Evolutionary conservation across 1,140 invertebrate genomes (phyloP), one percentile per base, ranked within the genome.

Genomic region (Octopus bimaculoides): DNA sequence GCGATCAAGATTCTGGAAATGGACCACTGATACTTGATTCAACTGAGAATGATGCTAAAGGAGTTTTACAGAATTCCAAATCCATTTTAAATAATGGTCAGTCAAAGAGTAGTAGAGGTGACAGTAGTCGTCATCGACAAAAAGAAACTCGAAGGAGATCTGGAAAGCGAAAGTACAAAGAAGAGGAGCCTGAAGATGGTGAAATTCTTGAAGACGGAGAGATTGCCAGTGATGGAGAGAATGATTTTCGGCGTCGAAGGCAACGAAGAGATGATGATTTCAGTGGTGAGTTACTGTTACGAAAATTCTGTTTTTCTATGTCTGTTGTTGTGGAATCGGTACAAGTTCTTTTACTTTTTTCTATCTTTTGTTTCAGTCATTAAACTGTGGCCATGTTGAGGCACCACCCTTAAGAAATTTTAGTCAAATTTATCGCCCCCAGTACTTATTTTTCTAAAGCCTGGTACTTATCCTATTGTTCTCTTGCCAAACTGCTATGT

Each of bases 131-230:
- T 1, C 56, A 61, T 12, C 17, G 56, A 52, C 12, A 54, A 26
- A 20, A 52, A 20, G 17, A 12, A 53, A 52, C 41, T n/a, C 78
- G 79, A 52, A 75, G 26, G 26, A 71, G 14, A 12, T 71, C 26
- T 14, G 26, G 14, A 71, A 71, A 12, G 66, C 17, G 14, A 71
- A 71, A 71, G 26, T 14, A 71, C 5, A 20, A 12, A 71, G 66
- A 6, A 71, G 66, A 71, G 66, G 87, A 87, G 54, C 66, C 84
- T 54, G 87, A 87, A 81, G 88, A 89, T 73, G 87, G 86, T n/a
- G 88, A 88, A 79, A 85, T 86, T 74, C 77, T 85, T 53, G 88
- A 89, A 79, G 87, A 88, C 76, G 86, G 85, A n/a, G 86, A 85
- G 79, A 83, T 86, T 76, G 85, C 82, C 26, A 85, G 84, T 75